Percentiles rank a stretch among this genome's conserved stretches.
These are phyloP conservation scores for Erynnis tages DNA, from an alignment of 2,888 invertebrate species.

Conservation along the genomic window DNA sequence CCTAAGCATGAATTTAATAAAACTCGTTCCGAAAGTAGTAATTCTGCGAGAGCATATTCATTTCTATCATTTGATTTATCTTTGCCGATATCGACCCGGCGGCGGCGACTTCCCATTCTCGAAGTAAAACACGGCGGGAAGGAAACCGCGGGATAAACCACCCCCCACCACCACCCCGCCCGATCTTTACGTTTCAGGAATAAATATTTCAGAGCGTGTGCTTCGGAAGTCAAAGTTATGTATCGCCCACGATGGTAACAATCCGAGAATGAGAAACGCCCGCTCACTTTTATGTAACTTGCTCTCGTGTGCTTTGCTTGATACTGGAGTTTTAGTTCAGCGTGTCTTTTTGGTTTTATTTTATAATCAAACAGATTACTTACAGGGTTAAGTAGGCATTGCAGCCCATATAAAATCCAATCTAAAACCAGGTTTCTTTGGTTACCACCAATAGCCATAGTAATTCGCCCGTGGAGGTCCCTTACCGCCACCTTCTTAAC, in stretches of 20 bases:
- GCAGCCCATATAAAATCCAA: no score
- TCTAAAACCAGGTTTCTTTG: no score
- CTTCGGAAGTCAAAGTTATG: conserved; percentile 80
- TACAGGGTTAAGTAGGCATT: no score
- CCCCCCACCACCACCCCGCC: conserved; percentile 56
- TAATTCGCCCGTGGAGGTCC: no score
- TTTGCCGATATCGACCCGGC: conserved; percentile 79
- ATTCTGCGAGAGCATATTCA: conserved; percentile 18
- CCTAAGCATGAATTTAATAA: not conserved
- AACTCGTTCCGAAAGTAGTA: not conserved
- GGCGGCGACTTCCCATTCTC: conserved; percentile 81
- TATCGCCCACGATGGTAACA: conserved; percentile 76
- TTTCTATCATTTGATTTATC: conserved; percentile 57
- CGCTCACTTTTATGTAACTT: conserved; percentile 63
- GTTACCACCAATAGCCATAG: no score
- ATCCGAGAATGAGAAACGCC: conserved; percentile 75
- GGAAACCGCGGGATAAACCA: conserved; percentile 81
- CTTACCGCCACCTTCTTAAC: no score
- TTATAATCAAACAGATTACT: no score
- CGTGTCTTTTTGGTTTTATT: conserved; percentile 25
- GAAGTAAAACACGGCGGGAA: conserved; percentile 81
- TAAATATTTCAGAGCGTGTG: conserved; percentile 82
- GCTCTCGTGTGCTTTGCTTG: conserved; percentile 24
- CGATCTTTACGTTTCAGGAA: conserved; percentile 82
- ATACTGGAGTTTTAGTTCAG: conserved; percentile 3